Evolutionary conservation across 2,797 vertebrate species (phyloP).

Genomic region (Megalops cyprinoides): DNA sequence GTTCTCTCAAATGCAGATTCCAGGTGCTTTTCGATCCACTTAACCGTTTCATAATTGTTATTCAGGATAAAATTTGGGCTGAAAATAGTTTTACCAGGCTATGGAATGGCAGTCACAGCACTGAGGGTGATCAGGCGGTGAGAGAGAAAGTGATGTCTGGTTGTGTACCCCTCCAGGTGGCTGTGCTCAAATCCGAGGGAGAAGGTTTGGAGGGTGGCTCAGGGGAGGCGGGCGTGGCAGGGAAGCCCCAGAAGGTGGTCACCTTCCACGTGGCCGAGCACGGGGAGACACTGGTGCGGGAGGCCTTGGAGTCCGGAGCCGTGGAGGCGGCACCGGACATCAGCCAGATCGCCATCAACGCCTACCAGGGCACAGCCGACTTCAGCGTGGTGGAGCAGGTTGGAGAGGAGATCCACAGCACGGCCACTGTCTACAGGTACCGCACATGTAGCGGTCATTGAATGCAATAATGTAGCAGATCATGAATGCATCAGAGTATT

Average conservation of each 20-base stretch:
- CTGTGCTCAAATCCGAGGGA: constrained; percentile 80
- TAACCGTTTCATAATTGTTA: no score
- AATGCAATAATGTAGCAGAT: background rate
- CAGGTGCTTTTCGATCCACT: no score
- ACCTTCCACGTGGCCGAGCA: constrained; percentile 87
- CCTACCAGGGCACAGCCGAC: constrained; percentile 72
- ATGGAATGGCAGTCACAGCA: no score
- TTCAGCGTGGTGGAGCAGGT: constrained; percentile 85
- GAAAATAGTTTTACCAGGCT: no score
- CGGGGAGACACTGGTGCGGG: constrained; percentile 75
- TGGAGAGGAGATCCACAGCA: constrained; percentile 78
- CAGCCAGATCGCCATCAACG: constrained; percentile 83
- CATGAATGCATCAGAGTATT: background rate
- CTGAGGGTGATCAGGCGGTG: background rate
- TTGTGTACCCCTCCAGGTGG: constrained; percentile 74
- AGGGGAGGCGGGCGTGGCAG: constrained; percentile 58
- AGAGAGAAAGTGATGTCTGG: background rate
- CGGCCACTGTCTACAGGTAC: constrained; percentile 78
- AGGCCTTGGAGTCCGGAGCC: constrained; percentile 71
- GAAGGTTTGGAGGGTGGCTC: constrained; percentile 57
- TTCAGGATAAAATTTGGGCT: no score
- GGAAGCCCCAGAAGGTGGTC: constrained; percentile 79
- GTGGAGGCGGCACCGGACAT: constrained; percentile 72
- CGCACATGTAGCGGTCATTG: background rate
- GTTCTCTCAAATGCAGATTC: no score